Base-by-base conservation (phyloP, 2,888 invertebrate species). In the Trachelus stipa region DNA sequence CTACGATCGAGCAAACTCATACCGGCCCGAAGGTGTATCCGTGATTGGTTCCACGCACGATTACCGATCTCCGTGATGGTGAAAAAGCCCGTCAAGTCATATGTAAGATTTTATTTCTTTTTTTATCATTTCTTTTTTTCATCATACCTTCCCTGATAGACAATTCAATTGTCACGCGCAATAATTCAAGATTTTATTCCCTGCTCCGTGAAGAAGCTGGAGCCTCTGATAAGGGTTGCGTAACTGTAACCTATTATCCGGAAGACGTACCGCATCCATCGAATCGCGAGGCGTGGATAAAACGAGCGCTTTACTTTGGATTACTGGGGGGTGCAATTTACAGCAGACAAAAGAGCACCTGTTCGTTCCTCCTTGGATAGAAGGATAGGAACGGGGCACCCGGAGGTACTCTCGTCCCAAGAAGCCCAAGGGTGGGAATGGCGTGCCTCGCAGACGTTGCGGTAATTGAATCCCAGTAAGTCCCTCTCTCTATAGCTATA, bases 251-350 rank as follows among this genome's bases (percentile, higher is more conserved):
- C 88, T 85, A 88, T 90, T 90, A 90, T 89, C 85, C 85, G 85
- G 85, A 88, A 90, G 90, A 90, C 86, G 88, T 88, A 90, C 88
- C 88, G 86, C 90, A 91, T 91, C 88, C 90, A 89, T 91, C 91
- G 90, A 90, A 81, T 78, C 85, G 83, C 56, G 23, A 86, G 88
- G 87, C 87, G 88, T 87, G 88, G 90, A 91, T 91, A 91, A 91
- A 90, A 90, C 91, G 90, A 89, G 88, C 91, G 91, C 90, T 91
- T 91, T 91, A 90, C 90, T 90, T 91, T 89, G 90, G 91, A 91
- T 90, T 91, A 91, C 89, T 88, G 88, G 15, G 40, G 15, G 86
- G 88, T 82, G 90, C 89, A 91, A 91, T 91, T 91, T 91, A 91
- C 90, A 90, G 87, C 89, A 88, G 90, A 88, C 90, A 86, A 85